phyloP scores from a whole-genome alignment of 2,888 invertebrate genomes.

The Hydropsyche betteni region DNA sequence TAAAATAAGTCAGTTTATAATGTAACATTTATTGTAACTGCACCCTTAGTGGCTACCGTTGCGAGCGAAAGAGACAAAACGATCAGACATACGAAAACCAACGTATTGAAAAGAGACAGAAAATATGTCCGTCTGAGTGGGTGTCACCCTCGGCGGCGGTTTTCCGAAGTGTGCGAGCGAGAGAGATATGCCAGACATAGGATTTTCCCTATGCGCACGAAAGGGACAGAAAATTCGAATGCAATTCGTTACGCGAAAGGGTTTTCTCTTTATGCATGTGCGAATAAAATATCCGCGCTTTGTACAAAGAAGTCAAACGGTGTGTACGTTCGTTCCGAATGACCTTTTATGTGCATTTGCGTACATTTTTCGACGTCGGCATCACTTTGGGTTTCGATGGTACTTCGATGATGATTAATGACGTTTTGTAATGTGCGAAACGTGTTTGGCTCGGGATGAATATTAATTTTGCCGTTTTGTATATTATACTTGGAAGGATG shows the following conservation, averaged over 20 bases:
- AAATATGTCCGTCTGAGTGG: constrained; percentile 17
- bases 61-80: constrained; percentile 4
- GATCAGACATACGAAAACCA: not conserved
- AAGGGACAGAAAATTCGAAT: constrained; percentile 1
- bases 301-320: not conserved
- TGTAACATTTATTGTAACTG: not conserved
- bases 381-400: no score
- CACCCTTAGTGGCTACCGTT: not conserved
- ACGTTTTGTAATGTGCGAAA: no score
- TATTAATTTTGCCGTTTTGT: no score
- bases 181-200: constrained; percentile 4
- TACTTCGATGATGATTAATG: no score
- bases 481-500: no score
- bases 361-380: no score
- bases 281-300: not conserved
- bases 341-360: no score
- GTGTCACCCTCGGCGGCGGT: not conserved
- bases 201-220: constrained; percentile 9
- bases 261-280: not conserved
- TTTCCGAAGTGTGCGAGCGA: constrained; percentile 10
- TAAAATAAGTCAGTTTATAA: not conserved
- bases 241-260: constrained; percentile 9
- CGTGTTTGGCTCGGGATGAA: no score
- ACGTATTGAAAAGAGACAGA: constrained; percentile 1
- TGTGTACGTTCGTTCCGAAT: no score